Base-by-base conservation (phyloP, 64 coral and sea anemone species). In the Pocillopora verrucosa region DNA sequence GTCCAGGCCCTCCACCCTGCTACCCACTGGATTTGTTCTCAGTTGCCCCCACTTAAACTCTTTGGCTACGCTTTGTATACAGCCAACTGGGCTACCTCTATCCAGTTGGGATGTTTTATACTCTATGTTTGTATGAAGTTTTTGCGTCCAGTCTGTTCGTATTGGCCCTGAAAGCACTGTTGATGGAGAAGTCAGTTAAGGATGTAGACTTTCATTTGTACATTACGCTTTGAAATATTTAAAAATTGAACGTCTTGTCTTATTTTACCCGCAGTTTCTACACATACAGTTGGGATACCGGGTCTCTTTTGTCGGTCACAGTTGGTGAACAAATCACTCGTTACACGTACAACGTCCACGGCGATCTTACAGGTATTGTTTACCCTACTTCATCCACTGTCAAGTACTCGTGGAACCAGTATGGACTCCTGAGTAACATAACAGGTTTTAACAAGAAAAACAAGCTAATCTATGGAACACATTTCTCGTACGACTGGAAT, bases 401-500 rank as follows among this genome's bases (percentile, higher is more conserved):
- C 25, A 80, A 59, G 24, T 96, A 96, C 37, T 51, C 76, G 1
- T 96, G 88, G 86, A 92, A 96, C 75, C 57, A 89, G 72, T 67
- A 56, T 59, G 79, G 67, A 77, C 84, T 96, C 22, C 80, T 96
- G 84, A 88, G 73, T 10, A 36, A 36, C 78, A 77, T 80, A 37
- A 72, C 73, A 56, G 82, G 86, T 73, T 96, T 86, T 88, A 90
- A 64, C 59, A 24, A 61, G 22, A 90, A 89, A 22, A 81, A 87
- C 35, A 84, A 68, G 26, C 56, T 85, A 20, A 67, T 75, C 56
- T 77, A 86, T 30, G 80, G 82, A 73, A 75, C 87, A 15, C 14
- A 80, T 74, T 89, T 89, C 69, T 68, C 67, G 16, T 96, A 92
- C 60, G 89, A 96, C 60, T 96, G 90, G 90, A 72, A 96, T 87